Base-by-base conservation (phyloP, 2,888 invertebrate genomes). In the Lucinisca nassula region DNA sequence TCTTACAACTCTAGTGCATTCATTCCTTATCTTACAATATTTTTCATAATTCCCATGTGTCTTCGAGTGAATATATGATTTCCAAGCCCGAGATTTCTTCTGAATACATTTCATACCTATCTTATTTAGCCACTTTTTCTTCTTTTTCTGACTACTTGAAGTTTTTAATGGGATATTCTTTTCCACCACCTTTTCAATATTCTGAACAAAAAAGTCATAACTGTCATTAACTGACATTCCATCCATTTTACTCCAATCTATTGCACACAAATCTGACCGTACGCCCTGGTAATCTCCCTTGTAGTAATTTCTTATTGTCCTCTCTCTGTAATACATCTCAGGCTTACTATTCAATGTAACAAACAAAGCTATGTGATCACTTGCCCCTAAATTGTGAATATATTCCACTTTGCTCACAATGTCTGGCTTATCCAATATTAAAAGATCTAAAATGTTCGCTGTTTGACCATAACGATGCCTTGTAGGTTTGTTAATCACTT, bases 21-120 rank as follows among this genome's bases (percentile, higher is more conserved):
- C 32, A 30, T 80, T 80, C 30, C 73, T n/a, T 21, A 32, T n/a
- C 24, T 24, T 49, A 80, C 80, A 80, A 38, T 80, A 80, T 21
- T 82, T 58, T 21, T 74, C n/a, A 55, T 75, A 75, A 35, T 82
- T 75, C n/a, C 55, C 21, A 32, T 30, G 45, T 10, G 73, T 72
- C 32, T 32, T 72, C 14, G 73, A 73, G 21, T 37, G 40, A 4
- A 73, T 32, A 51, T 40, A 80, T 32, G 49, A 58, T 55, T 80
- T 49, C 80, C 80, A 80, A 27, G 80, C 80, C 21, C 45, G 37
- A 49, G 73, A 80, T 27, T 80, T 80, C 55, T 80, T 80, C 35
- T 58, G 73, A 6, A 73, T 51, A 30, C 32, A 37, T 10, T 37
- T 72, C 58, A 82, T 55, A 75, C 74, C 74, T 38, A 37, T 40